Percentiles rank a stretch among this genome's conserved stretches.
These are phyloP conservation scores for Agrenia bidenticulata DNA, from an alignment of 2,888 invertebrate species.

Conservation along the genomic window DNA sequence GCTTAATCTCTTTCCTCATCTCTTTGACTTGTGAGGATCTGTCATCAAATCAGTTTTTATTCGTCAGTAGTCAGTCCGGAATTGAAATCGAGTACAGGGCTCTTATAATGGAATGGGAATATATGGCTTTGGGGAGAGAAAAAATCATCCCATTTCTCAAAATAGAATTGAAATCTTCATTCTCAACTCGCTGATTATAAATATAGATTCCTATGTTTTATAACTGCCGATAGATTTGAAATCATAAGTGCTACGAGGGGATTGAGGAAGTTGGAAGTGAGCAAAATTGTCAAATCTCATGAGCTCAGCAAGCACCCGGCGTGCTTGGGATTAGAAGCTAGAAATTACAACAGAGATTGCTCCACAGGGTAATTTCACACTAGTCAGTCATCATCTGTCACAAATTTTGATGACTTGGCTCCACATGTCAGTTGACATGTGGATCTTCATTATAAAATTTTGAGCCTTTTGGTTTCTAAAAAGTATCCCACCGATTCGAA, in stretches of 20 bases:
- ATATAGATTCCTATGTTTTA: too few relatives aligned
- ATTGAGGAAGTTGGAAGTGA: too few relatives aligned
- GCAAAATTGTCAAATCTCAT: too few relatives aligned
- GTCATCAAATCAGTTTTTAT: slow-evolving; percentile 5
- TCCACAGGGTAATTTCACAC: slow-evolving; percentile 1
- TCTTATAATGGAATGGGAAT: background rate
- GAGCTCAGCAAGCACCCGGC: too few relatives aligned
- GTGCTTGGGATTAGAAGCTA: too few relatives aligned
- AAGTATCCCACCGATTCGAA: background rate
- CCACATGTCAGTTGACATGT: background rate
- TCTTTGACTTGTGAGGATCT: slow-evolving; percentile 2
- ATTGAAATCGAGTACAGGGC: background rate
- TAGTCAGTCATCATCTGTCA: slow-evolving; percentile 24
- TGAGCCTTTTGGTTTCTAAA: background rate
- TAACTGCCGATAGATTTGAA: too few relatives aligned
- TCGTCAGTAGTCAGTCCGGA: background rate
- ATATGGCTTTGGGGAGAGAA: background rate
- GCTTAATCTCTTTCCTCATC: background rate
- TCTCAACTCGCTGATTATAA: too few relatives aligned
- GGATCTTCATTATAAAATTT: slow-evolving; percentile 1
- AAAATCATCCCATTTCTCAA: slow-evolving; percentile 1
- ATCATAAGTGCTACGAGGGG: too few relatives aligned
- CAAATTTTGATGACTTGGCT: slow-evolving; percentile 1
- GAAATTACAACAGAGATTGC: too few relatives aligned
- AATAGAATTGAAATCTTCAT: background rate